These are phyloP conservation scores for Mechanitis mazaeus DNA, from an alignment of 2,888 invertebrate species.

Conservation along the genomic window DNA sequence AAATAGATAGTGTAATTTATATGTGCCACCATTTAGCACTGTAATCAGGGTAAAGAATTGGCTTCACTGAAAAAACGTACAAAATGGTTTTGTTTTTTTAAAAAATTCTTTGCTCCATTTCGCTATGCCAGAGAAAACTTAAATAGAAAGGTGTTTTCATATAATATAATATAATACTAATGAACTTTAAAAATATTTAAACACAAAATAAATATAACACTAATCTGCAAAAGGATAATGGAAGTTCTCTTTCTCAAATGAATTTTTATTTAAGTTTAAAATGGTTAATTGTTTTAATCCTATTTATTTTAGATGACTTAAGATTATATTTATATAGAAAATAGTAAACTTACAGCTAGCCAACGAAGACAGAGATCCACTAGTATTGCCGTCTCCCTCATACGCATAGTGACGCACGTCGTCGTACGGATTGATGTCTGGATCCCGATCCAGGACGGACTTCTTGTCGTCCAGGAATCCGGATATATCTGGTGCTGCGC, in stretches of 20 bases:
- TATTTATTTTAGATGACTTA: no score
- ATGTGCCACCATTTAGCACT: conserved; percentile 8
- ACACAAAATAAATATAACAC: no score
- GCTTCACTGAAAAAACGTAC: conserved; percentile 1
- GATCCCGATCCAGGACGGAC: conserved; percentile 92
- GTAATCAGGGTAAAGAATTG: conserved; percentile 10
- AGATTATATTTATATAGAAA: no score
- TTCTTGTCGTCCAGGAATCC: conserved; percentile 94
- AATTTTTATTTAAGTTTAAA: no score
- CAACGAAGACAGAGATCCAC: conserved; percentile 93
- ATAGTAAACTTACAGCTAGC: conserved; percentile 83
- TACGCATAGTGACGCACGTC: conserved; percentile 98
- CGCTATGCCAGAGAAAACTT: background rate
- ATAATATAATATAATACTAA: background rate
- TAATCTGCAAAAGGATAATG: no score
- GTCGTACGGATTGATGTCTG: conserved; percentile 94
- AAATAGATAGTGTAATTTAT: conserved; percentile 6
- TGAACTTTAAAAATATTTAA: background rate
- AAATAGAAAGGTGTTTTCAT: background rate
- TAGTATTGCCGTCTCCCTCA: conserved; percentile 96
- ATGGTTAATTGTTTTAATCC: no score
- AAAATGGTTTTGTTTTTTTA: background rate
- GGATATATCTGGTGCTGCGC: conserved; percentile 85
- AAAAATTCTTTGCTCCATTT: background rate
- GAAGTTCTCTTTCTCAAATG: no score